Evolutionary conservation across 2,797 vertebrate species (phyloP), one percentile per base, ranked within the genome.

Genomic region (Gymnodraco acuticeps): DNA sequence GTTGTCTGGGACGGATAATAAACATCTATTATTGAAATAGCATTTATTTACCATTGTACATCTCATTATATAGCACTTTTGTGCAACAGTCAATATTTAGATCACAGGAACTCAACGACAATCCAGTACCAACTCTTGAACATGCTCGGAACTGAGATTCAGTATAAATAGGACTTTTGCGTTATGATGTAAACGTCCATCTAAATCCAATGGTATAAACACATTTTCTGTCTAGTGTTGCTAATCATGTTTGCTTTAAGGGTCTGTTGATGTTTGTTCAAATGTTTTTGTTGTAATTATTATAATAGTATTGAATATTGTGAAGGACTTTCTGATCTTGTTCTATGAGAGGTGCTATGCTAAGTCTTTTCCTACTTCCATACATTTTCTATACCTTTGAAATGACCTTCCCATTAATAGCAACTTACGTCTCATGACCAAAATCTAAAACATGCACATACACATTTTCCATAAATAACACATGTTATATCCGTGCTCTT

Each of bases 401-500:
- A 64, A 3, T 38, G 27, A 47, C 9, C 3, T 38, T 58, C 4
- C 27, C 2, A 27, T 64, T 64, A 68, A 61, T 64, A 7, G 9
- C 23, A 63, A n/a, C 4, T 71, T n/a, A 59, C 15, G 16, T 56
- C 5, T 23, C 10, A 55, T 20, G 12, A 45, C 10, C 4, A 53
- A 73, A 48, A 63, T 60, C 27, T 46, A 62, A 58, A 68, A 58
- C 31, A 13, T 41, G 33, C 10, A 54, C 17, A 45, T 67, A 51
- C 48, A 84, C 42, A 78, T 54, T 70, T 56, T 10, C 67, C 14
- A 61, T n/a, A 48, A 8, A 53, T 54, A 58, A 75, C 53, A 62
- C 53, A 8, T 66, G 68, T 58, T 19, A 27, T 77, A 31, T 69
- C 41, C 4, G 72, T 77, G 50, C 27, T 60, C 48, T 73, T 70